phyloP scores from a whole-genome alignment of 92 coral and sea anemone genomes.

The Porites cylindrica region DNA sequence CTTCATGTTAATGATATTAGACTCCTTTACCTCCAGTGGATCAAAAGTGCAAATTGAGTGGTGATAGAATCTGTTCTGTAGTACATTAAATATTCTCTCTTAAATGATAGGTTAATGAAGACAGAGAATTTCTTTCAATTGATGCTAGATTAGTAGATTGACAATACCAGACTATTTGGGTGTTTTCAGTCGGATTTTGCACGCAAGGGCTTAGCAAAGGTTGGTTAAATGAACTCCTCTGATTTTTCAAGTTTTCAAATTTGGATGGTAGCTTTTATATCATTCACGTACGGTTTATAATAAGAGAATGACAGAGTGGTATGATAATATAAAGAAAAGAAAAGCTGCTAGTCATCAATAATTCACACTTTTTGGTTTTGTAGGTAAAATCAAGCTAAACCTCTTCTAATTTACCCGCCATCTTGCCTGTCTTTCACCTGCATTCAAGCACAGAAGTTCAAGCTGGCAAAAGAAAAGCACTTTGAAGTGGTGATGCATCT shows the following conservation, averaged over 20 bases:
- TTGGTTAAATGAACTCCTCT: not conserved
- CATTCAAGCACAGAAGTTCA: slow-evolving; percentile 8
- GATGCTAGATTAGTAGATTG: slow-evolving; percentile 6
- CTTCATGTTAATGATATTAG: slow-evolving; percentile 11
- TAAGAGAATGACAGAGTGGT: not conserved
- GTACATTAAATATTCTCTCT: slow-evolving; percentile 25
- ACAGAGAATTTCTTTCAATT: not conserved
- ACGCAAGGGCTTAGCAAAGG: not conserved
- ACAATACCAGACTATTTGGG: not conserved
- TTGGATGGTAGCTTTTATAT: not conserved
- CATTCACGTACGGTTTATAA: not conserved
- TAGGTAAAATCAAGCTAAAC: slow-evolving; percentile 67
- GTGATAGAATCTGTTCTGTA: slow-evolving; percentile 19
- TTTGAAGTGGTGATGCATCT: not conserved
- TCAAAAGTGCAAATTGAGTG: not conserved
- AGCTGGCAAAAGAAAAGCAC: too few species aligned
- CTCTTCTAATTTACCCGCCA: slow-evolving; percentile 43
- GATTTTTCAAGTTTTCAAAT: not conserved
- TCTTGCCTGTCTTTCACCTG: slow-evolving; percentile 54
- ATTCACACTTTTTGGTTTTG: slow-evolving; percentile 72
- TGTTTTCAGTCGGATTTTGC: not conserved
- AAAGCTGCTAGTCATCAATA: slow-evolving; percentile 69
- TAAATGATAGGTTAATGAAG: slow-evolving; percentile 14
- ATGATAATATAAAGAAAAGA: slow-evolving; percentile 12
- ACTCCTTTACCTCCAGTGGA: not conserved